These are phyloP conservation scores for Vimba vimba DNA, from an alignment of 2,113 vertebrate genomes.

Conservation along the genomic window DNA sequence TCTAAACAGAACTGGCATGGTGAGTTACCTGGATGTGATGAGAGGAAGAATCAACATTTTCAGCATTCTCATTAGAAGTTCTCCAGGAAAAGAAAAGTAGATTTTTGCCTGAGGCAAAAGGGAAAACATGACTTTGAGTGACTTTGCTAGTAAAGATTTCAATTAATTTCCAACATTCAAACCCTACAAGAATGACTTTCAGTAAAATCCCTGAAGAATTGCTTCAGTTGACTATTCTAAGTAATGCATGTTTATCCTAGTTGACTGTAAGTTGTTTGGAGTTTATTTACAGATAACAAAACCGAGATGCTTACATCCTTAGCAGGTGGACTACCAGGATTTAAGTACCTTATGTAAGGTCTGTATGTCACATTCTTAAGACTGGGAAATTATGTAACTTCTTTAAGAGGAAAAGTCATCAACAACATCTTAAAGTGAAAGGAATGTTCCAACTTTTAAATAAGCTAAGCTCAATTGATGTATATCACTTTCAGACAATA, in stretches of 20 bases:
- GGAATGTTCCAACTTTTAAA: not conserved
- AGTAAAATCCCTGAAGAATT: not conserved
- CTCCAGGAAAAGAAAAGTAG: slow-evolving; percentile 88
- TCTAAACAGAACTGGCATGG: not conserved
- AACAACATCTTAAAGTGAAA: not conserved
- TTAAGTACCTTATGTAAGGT: not conserved
- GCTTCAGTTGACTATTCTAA: not conserved
- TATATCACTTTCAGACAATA: not conserved
- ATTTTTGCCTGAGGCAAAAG: slow-evolving; percentile 80
- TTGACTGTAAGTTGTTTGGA: not conserved
- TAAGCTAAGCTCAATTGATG: not conserved
- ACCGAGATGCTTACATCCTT: not conserved
- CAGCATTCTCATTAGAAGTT: slow-evolving; percentile 89
- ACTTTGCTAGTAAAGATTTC: not conserved
- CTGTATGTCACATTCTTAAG: not conserved
- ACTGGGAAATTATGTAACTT: not conserved
- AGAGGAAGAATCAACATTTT: slow-evolving; percentile 91
- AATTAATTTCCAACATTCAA: not conserved
- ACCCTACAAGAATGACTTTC: not conserved
- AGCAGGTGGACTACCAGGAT: not conserved
- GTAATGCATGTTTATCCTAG: not conserved
- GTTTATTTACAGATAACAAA: slow-evolving; percentile 1
- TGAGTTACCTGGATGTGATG: slow-evolving; percentile 85
- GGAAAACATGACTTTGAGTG: not conserved
- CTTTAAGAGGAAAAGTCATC: not conserved